Evolutionary conservation across 2,888 invertebrate genomes (phyloP), one percentile per base, ranked within the genome.

Genomic region (Eupithecia subfuscata): DNA sequence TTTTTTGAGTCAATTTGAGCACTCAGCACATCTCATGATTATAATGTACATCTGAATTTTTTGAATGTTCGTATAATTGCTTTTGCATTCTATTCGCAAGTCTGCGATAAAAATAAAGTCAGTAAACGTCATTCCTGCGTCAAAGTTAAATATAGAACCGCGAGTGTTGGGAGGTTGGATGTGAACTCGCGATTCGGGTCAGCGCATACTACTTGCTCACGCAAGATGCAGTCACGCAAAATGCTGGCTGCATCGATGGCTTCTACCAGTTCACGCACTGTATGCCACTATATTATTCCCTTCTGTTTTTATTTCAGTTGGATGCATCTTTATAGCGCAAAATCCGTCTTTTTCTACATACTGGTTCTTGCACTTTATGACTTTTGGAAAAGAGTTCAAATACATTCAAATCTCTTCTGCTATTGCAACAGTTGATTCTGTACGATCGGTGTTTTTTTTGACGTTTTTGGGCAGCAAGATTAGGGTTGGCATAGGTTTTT

Each of bases 181-280:
- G 79, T 85, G 87, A 89, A 88, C 88, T 84, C 85, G 87, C 87
- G 85, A 91, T 91, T 88, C 87, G 87, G 90, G 90, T 90, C 92
- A 88, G 80, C 84, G 85, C 87, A 84, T 84, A 83, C 82, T 80
- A 81, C 84, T 85, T 80, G 78, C 75, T 68, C 34, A 72, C 72
- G 69, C 76, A 71, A 45, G 43, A 60, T 69, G 37, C 37, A 63
- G 37, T 30, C 69, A 71, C 25, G n/a, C 60, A 71, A 69, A 71
- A 74, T 71, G 37, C 75, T 25, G 60, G 12, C 60, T 60, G 60
- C 60, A 60, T 25, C 22, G 60, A 6, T 60, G 25, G 60, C 56
- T 22, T 22, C 12, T 56, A 56, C 52, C 11, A 11, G 52, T 60
- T 22, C 12, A 6, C 60, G 2, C 22, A 25, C 25, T 5, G 1